Base-by-base conservation (phyloP, 2,113 vertebrate species). In the Mus pahari region DNA sequence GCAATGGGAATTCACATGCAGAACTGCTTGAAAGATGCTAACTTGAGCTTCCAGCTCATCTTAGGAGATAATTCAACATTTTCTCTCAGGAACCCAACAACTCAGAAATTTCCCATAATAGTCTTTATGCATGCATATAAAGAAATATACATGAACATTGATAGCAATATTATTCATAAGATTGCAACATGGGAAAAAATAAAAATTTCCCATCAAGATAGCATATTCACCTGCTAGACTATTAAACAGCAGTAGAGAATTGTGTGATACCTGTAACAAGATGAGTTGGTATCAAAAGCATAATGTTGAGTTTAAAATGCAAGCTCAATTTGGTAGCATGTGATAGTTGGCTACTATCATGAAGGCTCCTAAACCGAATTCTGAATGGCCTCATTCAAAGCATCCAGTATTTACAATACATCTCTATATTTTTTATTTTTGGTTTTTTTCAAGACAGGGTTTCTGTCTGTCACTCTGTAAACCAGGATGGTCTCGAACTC, bases 11-110 rank as follows among this genome's bases (percentile, higher is more conserved):
- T 74, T 89, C 86, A 89, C 45, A 42, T 60, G 60, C 1, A 66
- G 31, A 91, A 45, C 33, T 92, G 39, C 19, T 71, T 91, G 39
- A 19, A 94, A 77, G 17, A 6, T 87, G 28, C 6, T 94, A 89
- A 91, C 86, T 91, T 91, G 70, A 93, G 82, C 75, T 83, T 78
- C 77, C 33, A 94, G 82, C 81, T 91, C 58, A 93, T n/a, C 26
- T 70, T 60, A 11, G 28, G 71, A 96, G 89, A 88, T 64, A 91
- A 92, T 36, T 93, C n/a, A 73, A 83, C 4, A 81, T 45, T 50
- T 68, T 92, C 10, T 82, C 53, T 94, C 82, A 53, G 50, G 73
- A n/a, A 87, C 42, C 16, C 17, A 86, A 68, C 42, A 92, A 64
- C 2, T 13, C 53, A 64, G n/a, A 86, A 92, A 91, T 86, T 11